phyloP scores from a whole-genome alignment of 2,888 invertebrate species.

The Pammene aurita region DNA sequence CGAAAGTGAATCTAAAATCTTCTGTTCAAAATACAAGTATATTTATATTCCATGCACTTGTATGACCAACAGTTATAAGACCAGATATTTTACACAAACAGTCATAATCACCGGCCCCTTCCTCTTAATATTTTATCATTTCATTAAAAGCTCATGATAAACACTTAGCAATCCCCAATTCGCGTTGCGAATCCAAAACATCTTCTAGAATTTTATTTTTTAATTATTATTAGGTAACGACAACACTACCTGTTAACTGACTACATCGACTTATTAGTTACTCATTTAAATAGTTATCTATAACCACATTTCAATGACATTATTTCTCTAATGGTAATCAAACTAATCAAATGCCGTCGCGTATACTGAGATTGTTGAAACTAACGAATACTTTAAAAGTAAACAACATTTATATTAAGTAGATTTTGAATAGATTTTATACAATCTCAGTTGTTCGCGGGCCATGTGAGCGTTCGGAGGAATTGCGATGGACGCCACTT shows the following conservation, averaged over 20 bases:
- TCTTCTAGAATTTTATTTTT: constrained; percentile 61
- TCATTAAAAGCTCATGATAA: constrained; percentile 18
- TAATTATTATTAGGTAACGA: constrained; percentile 69
- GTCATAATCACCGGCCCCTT: too few species aligned
- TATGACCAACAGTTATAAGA: too few species aligned
- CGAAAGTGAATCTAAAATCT: too few species aligned
- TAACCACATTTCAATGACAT: constrained; percentile 65
- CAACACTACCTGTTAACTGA: constrained; percentile 79
- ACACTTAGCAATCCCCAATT: constrained; percentile 49
- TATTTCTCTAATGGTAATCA: constrained; percentile 69
- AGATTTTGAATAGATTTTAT: constrained; percentile 27
- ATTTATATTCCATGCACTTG: too few species aligned
- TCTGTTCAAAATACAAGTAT: too few species aligned
- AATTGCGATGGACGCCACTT: neutral
- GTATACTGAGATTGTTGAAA: constrained; percentile 56
- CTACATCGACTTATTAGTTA: constrained; percentile 78
- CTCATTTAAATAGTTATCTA: constrained; percentile 74
- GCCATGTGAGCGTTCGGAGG: constrained; percentile 27
- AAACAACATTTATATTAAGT: constrained; percentile 38
- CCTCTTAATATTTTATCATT: too few species aligned
- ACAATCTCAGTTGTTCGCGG: constrained; percentile 35
- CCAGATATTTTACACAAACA: too few species aligned
- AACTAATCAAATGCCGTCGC: constrained; percentile 63
- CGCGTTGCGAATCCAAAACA: constrained; percentile 62
- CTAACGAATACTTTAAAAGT: constrained; percentile 28